Conservation (phyloP, 2,888 invertebrate species). For the Lycophotia porphyrea region DNA sequence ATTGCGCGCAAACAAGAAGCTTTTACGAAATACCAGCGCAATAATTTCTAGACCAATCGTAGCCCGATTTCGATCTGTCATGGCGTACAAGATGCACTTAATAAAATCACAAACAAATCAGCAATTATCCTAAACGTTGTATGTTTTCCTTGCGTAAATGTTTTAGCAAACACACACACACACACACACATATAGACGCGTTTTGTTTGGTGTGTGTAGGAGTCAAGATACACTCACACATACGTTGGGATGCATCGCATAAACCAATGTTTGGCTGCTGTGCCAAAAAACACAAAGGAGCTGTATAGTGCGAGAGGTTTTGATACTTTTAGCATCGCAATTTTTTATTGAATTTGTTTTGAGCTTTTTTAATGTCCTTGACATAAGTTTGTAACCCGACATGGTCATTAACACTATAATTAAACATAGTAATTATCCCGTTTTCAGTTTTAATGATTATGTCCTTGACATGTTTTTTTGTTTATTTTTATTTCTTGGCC, state of each 20-base stretch:
- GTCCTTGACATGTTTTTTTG: background rate
- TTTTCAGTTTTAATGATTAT: background rate
- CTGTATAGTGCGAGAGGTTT: constrained; percentile 64
- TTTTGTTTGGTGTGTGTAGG: constrained; percentile 67
- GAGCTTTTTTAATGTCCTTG: background rate
- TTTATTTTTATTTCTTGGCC: background rate
- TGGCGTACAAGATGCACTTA: constrained; percentile 50
- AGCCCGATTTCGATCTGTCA: constrained; percentile 57
- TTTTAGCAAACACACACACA: constrained; percentile 64
- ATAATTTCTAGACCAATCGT: constrained; percentile 51
- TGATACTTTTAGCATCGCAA: constrained; percentile 74
- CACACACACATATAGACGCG: constrained; percentile 34
- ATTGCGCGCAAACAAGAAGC: constrained; percentile 23
- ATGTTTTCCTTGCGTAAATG: constrained; percentile 69
- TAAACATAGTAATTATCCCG: too few species aligned
- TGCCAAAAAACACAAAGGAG: constrained; percentile 89
- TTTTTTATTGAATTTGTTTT: constrained; percentile 5
- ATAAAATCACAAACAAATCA: constrained; percentile 65
- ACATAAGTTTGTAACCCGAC: too few species aligned
- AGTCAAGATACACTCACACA: constrained; percentile 68
- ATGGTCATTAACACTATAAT: too few species aligned
- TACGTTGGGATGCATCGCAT: constrained; percentile 81
- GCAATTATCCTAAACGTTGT: constrained; percentile 64
- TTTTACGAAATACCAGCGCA: constrained; percentile 52
- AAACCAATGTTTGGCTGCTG: constrained; percentile 87